Evolutionary conservation across 2,888 invertebrate species (phyloP).

Genomic region (Erebia epiphron): DNA sequence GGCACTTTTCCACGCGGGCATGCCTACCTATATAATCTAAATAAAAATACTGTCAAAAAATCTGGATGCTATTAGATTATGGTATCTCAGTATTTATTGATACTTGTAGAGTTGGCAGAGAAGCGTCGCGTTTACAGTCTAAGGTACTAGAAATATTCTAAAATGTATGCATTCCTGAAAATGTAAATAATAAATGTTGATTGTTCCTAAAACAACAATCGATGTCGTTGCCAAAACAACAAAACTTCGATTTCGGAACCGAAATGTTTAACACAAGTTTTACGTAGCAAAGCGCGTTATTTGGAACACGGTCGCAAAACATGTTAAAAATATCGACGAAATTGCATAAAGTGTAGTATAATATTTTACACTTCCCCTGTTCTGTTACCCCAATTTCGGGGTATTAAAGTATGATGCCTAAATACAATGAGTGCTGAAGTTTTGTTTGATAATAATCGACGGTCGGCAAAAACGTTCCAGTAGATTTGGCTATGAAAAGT

Average conservation of each 20-base stretch:
- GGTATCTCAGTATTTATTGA: too few relatives aligned
- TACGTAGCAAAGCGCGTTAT: conserved; percentile 28
- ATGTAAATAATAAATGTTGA: conserved; percentile 4
- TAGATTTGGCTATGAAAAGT: background rate
- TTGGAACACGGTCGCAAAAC: conserved; percentile 26
- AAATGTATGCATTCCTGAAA: background rate
- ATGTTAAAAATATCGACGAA: conserved; percentile 32
- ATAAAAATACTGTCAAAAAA: too few relatives aligned
- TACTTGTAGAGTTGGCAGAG: too few relatives aligned
- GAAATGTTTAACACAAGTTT: conserved; percentile 19
- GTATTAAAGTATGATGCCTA: conserved; percentile 57
- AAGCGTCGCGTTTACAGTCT: too few relatives aligned
- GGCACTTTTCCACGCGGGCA: too few relatives aligned
- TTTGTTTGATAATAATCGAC: conserved; percentile 28
- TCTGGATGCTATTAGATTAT: too few relatives aligned
- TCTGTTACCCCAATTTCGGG: conserved; percentile 63
- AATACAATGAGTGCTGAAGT: conserved; percentile 35
- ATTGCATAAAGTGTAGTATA: conserved; percentile 35
- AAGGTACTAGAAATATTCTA: background rate
- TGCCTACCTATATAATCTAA: too few relatives aligned
- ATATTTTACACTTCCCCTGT: conserved; percentile 56
- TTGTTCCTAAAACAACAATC: conserved; percentile 1
- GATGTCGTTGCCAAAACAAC: conserved; percentile 5
- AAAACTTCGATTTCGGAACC: conserved; percentile 2
- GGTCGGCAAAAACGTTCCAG: conserved; percentile 14